Conservation (phyloP, 2,888 invertebrate genomes). For the Frankliniella fusca region DNA sequence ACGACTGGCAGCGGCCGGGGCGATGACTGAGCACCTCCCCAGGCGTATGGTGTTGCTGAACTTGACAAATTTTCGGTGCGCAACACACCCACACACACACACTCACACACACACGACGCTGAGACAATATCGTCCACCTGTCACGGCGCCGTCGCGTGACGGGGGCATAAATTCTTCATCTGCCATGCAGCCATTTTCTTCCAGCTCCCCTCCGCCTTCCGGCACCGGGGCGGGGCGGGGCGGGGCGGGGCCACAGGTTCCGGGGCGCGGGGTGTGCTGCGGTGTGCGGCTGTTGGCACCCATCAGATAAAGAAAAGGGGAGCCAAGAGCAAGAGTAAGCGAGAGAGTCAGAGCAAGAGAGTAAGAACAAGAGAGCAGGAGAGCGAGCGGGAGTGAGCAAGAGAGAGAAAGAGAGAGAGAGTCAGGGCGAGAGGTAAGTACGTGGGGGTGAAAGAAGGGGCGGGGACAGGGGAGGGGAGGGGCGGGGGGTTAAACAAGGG, state of each 20-base stretch:
- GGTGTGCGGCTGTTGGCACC: constrained; percentile 2
- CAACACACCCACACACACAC: too few species aligned
- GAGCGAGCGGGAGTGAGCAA: not conserved
- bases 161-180: constrained; percentile 18
- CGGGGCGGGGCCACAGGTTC: not conserved
- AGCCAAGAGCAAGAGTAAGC: not conserved
- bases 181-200: constrained; percentile 7
- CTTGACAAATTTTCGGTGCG: too few species aligned
- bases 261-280: not conserved
- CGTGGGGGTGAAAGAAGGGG: not conserved
- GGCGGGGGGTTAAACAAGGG: not conserved
- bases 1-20: too few species aligned
- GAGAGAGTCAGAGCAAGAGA: not conserved
- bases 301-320: not conserved
- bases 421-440: not conserved
- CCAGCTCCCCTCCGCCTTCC: not conserved
- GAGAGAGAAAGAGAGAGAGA: not conserved
- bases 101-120: too few species aligned
- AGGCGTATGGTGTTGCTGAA: too few species aligned
- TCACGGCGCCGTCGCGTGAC: not conserved
- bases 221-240: not conserved
- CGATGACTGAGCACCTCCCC: too few species aligned
- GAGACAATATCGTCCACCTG: not conserved
- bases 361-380: not conserved
- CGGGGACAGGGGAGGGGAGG: not conserved